Evolutionary conservation across 2,797 vertebrate species (phyloP).

Genomic region (Morelia viridis): DNA sequence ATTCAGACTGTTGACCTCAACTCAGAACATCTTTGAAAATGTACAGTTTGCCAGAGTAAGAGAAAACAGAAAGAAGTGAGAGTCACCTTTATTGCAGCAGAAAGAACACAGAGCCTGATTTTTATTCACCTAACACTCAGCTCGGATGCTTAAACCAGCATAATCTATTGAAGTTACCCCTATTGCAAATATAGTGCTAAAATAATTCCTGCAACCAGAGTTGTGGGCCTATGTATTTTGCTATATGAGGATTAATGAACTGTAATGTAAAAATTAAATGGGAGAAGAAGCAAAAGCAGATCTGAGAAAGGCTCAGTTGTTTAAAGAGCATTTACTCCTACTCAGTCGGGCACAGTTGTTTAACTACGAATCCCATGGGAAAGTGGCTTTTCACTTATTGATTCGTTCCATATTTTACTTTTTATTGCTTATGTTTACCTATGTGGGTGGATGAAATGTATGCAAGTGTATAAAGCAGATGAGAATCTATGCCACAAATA

Average conservation of each 20-base stretch:
- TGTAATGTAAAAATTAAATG: neutral
- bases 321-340: neutral
- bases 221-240: neutral
- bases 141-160: neutral
- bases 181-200: neutral
- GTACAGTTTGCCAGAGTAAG: no score
- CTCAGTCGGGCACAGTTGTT: neutral
- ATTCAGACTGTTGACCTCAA: neutral
- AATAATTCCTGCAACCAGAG: neutral
- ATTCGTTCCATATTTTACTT: neutral
- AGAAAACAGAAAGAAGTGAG: neutral
- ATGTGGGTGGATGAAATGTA: neutral
- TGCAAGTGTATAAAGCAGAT: neutral
- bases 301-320: neutral
- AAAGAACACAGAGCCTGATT: neutral
- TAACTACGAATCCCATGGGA: slow-evolving; percentile 23
- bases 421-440: slow-evolving; percentile 23
- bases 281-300: neutral
- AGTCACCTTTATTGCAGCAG: neutral
- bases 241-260: neutral
- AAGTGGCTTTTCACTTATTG: neutral
- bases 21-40: no score
- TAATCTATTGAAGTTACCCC: neutral
- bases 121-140: neutral
- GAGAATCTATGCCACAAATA: slow-evolving; percentile 21